Evolutionary conservation across 1,140 invertebrate genomes (phyloP).

Genomic region (Lerema accius): DNA sequence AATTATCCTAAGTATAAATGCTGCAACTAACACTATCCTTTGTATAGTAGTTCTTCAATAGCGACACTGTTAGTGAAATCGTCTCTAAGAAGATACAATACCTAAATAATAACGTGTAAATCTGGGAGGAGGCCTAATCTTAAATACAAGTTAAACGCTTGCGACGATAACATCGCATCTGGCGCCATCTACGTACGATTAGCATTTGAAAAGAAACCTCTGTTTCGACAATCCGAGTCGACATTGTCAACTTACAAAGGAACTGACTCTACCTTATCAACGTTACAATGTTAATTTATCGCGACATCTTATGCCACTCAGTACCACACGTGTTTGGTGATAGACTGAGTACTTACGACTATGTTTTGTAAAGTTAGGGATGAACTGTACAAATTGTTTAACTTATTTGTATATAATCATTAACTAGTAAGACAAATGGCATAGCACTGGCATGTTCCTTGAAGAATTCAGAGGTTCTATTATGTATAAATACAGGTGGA

Average conservation of each 20-base stretch:
- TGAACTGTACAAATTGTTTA: no score
- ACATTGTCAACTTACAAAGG: conserved; percentile 71
- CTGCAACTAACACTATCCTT: no score
- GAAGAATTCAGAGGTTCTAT: no score
- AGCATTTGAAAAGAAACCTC: conserved; percentile 61
- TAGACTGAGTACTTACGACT: conserved; percentile 10
- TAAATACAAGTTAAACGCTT: conserved; percentile 2
- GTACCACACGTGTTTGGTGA: conserved; percentile 1
- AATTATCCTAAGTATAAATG: no score
- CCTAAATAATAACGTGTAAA: neutral
- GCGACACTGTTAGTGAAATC: no score
- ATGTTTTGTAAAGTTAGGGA: neutral
- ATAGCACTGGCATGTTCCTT: no score
- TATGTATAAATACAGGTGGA: no score
- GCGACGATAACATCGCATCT: conserved; percentile 51
- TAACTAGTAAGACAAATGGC: no score
- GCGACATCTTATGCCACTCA: conserved; percentile 8
- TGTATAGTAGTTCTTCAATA: no score
- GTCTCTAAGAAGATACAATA: no score
- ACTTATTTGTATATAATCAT: no score
- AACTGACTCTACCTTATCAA: conserved; percentile 71
- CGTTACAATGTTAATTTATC: conserved; percentile 34
- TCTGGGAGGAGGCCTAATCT: neutral
- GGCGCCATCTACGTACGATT: conserved; percentile 63
- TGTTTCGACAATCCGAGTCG: conserved; percentile 53